phyloP scores from a whole-genome alignment of 2,113 vertebrate genomes.

The Myotis yumanensis region DNA sequence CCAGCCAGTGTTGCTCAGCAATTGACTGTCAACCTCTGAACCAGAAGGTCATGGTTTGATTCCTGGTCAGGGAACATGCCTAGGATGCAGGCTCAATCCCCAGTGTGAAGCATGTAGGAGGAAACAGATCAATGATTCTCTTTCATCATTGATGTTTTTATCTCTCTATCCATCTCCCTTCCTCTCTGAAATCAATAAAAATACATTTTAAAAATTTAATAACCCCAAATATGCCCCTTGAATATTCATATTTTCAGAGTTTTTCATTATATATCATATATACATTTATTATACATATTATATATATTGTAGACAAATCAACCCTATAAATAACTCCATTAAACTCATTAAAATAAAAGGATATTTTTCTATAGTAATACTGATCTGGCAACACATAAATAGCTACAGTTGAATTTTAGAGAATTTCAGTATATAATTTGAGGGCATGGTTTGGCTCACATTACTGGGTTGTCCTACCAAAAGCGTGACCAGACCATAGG shows the following conservation, averaged over 20 bases:
- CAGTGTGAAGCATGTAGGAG: no score
- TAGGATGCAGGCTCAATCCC: no score
- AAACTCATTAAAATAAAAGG: conserved; percentile 51
- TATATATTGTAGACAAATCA: not conserved
- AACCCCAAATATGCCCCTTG: not conserved
- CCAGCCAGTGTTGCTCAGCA: no score
- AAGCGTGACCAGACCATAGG: conserved; percentile 59
- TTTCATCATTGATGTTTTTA: no score
- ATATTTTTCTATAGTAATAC: conserved; percentile 60
- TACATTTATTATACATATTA: not conserved
- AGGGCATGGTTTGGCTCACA: conserved; percentile 66
- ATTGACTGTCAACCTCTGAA: no score
- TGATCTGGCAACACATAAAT: conserved; percentile 55
- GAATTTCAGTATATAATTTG: conserved; percentile 69
- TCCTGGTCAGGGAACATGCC: no score
- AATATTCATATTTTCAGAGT: not conserved
- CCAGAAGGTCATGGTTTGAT: no score
- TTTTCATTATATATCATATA: not conserved
- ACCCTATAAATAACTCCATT: conserved; percentile 45
- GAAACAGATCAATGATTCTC: no score
- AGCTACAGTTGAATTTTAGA: conserved; percentile 62
- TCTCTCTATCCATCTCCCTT: no score
- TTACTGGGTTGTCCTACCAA: conserved; percentile 46
- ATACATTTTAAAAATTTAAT: not conserved
- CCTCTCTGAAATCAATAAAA: no score